Percentiles rank a stretch among this genome's conserved stretches.
Evolutionary conservation across 2,888 invertebrate genomes (phyloP).

Genomic region (Drosophila kuntzei): DNA sequence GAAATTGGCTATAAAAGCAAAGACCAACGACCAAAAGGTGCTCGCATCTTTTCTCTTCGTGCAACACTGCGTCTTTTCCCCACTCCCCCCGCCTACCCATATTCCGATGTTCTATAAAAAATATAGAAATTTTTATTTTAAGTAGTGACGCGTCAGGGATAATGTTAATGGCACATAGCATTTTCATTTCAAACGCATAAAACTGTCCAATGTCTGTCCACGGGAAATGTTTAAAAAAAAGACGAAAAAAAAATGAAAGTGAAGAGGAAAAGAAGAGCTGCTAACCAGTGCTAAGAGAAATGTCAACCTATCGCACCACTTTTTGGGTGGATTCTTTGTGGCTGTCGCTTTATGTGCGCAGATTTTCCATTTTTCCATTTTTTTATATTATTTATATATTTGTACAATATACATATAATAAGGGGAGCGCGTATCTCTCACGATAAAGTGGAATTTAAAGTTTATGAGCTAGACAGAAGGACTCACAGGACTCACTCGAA

Average conservation of each 20-base stretch:
- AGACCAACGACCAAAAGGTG: conserved; percentile 73
- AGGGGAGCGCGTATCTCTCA: conserved; percentile 56
- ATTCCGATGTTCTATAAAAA: conserved; percentile 59
- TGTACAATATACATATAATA: conserved; percentile 52
- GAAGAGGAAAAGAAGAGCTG: conserved; percentile 8
- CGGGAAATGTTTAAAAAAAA: conserved; percentile 54
- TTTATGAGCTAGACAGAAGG: conserved; percentile 70
- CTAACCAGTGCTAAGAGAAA: conserved; percentile 45
- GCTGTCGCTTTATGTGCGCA: conserved; percentile 67
- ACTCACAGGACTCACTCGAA: conserved; percentile 24
- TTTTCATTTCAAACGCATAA: conserved; percentile 81
- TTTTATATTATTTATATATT: conserved; percentile 23
- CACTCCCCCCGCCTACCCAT: background rate
- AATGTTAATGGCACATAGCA: conserved; percentile 81
- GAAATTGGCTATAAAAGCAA: conserved; percentile 78
- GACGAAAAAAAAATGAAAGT: conserved; percentile 2
- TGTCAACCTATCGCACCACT: conserved; percentile 34
- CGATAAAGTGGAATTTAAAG: conserved; percentile 76
- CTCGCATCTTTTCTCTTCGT: conserved; percentile 34
- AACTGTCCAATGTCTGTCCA: conserved; percentile 66
- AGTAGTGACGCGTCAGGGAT: conserved; percentile 81
- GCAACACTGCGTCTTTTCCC: background rate
- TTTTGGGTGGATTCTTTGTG: conserved; percentile 55
- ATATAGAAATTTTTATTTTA: conserved; percentile 80
- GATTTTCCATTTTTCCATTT: conserved; percentile 62